Conservation (phyloP, 1,140 invertebrate genomes). For the Megalonaias nervosa region DNA sequence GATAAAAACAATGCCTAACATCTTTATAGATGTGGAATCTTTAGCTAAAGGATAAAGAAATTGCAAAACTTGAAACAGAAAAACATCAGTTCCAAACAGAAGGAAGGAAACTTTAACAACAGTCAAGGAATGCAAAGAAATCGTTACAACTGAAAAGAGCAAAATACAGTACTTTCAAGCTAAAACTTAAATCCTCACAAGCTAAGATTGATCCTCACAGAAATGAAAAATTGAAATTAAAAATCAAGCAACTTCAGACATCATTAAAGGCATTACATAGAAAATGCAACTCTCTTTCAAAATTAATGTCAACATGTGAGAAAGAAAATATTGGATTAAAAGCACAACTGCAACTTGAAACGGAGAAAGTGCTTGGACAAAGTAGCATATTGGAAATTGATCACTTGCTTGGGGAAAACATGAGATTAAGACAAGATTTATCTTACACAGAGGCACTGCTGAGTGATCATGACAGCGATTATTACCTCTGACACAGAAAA, state of each 20-base stretch:
- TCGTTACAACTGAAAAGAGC: constrained; percentile 20
- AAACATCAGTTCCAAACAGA: constrained; percentile 16
- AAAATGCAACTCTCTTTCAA: no score
- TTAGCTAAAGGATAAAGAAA: no score
- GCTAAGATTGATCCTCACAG: neutral
- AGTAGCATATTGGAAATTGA: neutral
- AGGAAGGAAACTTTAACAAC: constrained; percentile 11
- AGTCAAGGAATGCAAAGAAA: constrained; percentile 5
- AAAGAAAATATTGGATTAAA: constrained; percentile 17
- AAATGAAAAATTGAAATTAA: constrained; percentile 13
- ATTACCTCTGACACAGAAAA: constrained; percentile 12
- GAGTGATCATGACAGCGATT: constrained; percentile 4
- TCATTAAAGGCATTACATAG: constrained; percentile 9
- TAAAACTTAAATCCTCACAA: neutral
- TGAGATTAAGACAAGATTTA: constrained; percentile 11
- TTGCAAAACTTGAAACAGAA: no score
- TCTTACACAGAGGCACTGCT: constrained; percentile 6
- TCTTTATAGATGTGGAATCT: constrained; percentile 8
- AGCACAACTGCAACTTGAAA: neutral
- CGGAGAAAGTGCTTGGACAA: neutral
- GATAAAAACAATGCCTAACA: constrained; percentile 6
- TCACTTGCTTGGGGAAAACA: constrained; percentile 1
- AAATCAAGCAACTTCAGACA: constrained; percentile 15
- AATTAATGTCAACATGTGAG: neutral
- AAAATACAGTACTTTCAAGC: constrained; percentile 15